Percentiles rank a stretch among this genome's conserved stretches.
Evolutionary conservation across 2,797 vertebrate genomes (phyloP).

Genomic region (Danionella dracula): DNA sequence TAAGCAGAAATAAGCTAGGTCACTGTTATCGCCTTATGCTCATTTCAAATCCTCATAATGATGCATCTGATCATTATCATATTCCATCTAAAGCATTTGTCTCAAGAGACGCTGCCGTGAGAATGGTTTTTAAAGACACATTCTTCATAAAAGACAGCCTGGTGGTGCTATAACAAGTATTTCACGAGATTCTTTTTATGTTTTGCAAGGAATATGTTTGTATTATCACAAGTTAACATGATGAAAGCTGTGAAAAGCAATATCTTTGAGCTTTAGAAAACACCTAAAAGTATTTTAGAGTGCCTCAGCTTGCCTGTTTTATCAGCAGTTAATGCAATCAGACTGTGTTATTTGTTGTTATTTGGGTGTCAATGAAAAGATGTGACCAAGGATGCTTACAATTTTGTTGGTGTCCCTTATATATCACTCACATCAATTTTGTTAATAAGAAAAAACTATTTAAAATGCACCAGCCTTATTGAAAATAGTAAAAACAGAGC

Average conservation of each 20-base stretch:
- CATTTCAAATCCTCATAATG: background rate
- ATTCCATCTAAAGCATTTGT: conserved; percentile 14
- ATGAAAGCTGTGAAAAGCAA: background rate
- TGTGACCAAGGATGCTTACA: too few species aligned
- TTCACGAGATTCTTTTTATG: background rate
- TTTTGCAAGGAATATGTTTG: background rate
- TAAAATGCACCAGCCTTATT: too few species aligned
- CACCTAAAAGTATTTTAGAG: background rate
- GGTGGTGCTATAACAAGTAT: background rate
- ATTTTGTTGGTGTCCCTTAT: too few species aligned
- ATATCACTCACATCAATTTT: too few species aligned
- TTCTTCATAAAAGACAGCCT: background rate
- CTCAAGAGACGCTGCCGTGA: background rate
- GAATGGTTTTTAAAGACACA: conserved; percentile 2
- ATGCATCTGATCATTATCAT: conserved; percentile 21
- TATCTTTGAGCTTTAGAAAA: background rate
- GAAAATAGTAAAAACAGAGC: too few species aligned
- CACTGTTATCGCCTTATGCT: conserved; percentile 5
- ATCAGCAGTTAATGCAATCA: too few species aligned
- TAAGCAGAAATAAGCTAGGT: conserved; percentile 1
- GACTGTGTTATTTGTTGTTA: too few species aligned
- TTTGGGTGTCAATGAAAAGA: too few species aligned
- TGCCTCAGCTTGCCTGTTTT: background rate
- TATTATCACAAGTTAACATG: background rate
- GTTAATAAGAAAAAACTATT: too few species aligned